A percentile compares a stretch with the other conserved stretches of the same genome.
These are phyloP conservation scores for Chascanopsetta lugubris DNA, from an alignment of 2,113 vertebrate species.

Conservation along the genomic window DNA sequence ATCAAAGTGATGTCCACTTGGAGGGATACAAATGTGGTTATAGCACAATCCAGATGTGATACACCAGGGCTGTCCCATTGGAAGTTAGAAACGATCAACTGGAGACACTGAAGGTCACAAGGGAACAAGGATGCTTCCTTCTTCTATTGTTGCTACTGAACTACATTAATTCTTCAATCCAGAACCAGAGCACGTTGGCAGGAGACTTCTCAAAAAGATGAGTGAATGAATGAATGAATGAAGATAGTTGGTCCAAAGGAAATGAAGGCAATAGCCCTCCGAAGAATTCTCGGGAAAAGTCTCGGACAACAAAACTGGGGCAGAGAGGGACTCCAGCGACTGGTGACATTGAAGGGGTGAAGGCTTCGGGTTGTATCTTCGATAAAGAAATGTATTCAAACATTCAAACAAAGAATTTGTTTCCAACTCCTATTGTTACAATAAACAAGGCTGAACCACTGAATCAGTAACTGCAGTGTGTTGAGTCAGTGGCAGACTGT, in stretches of 20 bases:
- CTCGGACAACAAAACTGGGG: neutral
- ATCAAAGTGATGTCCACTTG: too few relatives aligned
- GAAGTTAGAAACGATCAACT: too few relatives aligned
- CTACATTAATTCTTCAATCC: neutral
- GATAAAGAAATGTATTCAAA: neutral
- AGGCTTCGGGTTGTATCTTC: too few relatives aligned
- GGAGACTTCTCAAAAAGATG: neutral
- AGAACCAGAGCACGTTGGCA: neutral
- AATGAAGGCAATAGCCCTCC: neutral
- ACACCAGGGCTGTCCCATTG: neutral
- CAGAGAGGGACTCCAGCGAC: neutral
- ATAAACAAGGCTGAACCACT: neutral
- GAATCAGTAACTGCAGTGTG: neutral
- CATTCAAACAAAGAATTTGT: too few relatives aligned
- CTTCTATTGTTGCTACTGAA: neutral
- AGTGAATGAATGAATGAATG: too few relatives aligned
- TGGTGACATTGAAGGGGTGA: too few relatives aligned
- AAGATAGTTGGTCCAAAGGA: neutral
- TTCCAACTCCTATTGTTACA: neutral
- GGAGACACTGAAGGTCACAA: neutral
- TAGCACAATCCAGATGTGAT: neutral
- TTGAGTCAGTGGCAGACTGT: constrained; percentile 17
- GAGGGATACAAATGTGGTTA: too few relatives aligned
- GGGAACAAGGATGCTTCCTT: neutral
- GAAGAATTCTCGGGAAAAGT: neutral